A percentile compares a stretch with the other conserved stretches of the same genome.
phyloP scores from a whole-genome alignment of 2,797 vertebrate species.

The Astyanax mexicanus region DNA sequence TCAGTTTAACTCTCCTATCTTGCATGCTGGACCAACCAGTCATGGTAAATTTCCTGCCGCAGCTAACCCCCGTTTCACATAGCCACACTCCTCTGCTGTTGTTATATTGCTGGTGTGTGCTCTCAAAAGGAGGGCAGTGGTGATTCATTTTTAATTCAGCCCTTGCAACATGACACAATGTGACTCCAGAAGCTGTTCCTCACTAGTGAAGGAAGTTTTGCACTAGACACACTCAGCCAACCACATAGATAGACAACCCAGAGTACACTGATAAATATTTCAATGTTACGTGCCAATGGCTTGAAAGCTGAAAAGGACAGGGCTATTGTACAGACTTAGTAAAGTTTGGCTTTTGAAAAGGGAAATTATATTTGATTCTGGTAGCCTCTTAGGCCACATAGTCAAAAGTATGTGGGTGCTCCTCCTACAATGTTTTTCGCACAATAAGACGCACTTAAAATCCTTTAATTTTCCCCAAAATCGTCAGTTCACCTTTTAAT shows the following conservation, averaged over 20 bases:
- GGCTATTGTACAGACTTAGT: not conserved
- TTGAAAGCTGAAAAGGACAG: not conserved
- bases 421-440: no score
- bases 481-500: no score
- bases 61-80: not conserved
- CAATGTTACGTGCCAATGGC: not conserved
- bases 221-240: not conserved
- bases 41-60: not conserved
- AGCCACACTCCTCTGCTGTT: not conserved
- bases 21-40: not conserved
- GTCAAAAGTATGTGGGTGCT: no score
- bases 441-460: no score
- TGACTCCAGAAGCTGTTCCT: constrained; percentile 4
- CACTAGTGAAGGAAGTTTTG: not conserved
- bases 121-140: constrained; percentile 11
- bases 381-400: not conserved
- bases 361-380: not conserved
- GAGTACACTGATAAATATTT: not conserved
- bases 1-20: not conserved
- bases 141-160: constrained; percentile 47
- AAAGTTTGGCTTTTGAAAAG: not conserved
- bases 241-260: not conserved
- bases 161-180: constrained; percentile 19
- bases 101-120: not conserved
- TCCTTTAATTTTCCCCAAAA: no score